Conservation (phyloP, 2,797 vertebrate species). For the Alcedo quadribrachys region DNA sequence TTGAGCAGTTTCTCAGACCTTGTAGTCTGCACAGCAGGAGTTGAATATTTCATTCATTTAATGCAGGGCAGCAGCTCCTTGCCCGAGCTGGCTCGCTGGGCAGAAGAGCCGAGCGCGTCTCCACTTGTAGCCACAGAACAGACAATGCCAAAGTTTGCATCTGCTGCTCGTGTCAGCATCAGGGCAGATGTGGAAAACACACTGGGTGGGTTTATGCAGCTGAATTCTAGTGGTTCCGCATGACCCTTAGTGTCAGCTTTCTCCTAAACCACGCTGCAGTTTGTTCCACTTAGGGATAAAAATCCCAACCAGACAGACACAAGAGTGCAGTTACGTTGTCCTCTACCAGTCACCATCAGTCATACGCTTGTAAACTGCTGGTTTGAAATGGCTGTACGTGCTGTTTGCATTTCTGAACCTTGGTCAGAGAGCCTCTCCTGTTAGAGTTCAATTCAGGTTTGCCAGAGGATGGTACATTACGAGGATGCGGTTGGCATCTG, state of each 20-base stretch:
- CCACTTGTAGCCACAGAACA: constrained; percentile 42
- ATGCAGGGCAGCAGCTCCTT: neutral
- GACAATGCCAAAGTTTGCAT: constrained; percentile 58
- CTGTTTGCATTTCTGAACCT: neutral
- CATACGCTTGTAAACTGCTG: neutral
- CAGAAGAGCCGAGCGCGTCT: neutral
- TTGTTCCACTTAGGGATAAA: neutral
- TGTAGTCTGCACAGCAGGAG: neutral
- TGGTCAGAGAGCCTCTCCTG: neutral
- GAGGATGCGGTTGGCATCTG: neutral
- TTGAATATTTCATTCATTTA: neutral
- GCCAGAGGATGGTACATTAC: neutral
- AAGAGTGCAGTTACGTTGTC: neutral
- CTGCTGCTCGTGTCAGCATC: constrained; percentile 71
- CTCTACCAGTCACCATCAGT: neutral
- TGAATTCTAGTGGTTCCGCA: neutral
- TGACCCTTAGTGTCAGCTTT: neutral
- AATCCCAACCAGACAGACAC: neutral
- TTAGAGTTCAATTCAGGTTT: neutral
- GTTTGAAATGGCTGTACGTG: neutral
- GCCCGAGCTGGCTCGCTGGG: neutral
- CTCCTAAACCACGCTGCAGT: neutral
- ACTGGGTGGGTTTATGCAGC: constrained; percentile 8
- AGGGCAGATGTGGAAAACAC: constrained; percentile 75
- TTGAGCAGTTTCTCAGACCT: neutral